A percentile compares a stretch with the other conserved stretches of the same genome.
Conservation (phyloP, 1,140 invertebrate species). For the Drosophila nebulosa region DNA sequence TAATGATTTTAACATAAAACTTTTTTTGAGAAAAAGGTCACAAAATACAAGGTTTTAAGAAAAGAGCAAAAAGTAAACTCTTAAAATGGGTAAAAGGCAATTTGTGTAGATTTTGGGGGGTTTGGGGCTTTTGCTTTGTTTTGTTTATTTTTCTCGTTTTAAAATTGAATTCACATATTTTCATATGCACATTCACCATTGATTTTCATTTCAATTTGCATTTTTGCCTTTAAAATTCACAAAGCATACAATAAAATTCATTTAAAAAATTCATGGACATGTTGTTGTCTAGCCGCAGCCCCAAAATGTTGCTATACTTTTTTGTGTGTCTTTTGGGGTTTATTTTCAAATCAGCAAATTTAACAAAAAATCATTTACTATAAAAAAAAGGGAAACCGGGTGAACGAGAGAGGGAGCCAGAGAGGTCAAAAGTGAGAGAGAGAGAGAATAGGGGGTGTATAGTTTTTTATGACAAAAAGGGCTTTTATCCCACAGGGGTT, state of each 20-base stretch:
- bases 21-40: neutral
- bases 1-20: neutral
- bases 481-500: too few relatives aligned
- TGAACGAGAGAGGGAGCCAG: too few relatives aligned
- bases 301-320: constrained; percentile 51
- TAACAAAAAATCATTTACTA: constrained; percentile 62
- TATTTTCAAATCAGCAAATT: constrained; percentile 67
- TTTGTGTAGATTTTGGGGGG: neutral
- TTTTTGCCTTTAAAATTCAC: constrained; percentile 37
- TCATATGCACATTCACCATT: constrained; percentile 64
- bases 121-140: neutral
- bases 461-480: too few relatives aligned
- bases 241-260: constrained; percentile 20
- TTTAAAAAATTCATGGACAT: constrained; percentile 14
- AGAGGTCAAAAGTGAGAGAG: neutral
- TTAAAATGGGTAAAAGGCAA: neutral
- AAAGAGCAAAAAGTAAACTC: too few relatives aligned
- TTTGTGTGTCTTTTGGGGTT: constrained; percentile 14
- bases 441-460: neutral
- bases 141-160: constrained; percentile 35
- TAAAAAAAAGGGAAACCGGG: neutral
- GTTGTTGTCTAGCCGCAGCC: constrained; percentile 16
- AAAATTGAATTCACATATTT: constrained; percentile 74
- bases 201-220: constrained; percentile 62
- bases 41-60: neutral